These are phyloP conservation scores for Bombus confusus DNA, from an alignment of 1,140 invertebrate genomes.

Conservation along the genomic window DNA sequence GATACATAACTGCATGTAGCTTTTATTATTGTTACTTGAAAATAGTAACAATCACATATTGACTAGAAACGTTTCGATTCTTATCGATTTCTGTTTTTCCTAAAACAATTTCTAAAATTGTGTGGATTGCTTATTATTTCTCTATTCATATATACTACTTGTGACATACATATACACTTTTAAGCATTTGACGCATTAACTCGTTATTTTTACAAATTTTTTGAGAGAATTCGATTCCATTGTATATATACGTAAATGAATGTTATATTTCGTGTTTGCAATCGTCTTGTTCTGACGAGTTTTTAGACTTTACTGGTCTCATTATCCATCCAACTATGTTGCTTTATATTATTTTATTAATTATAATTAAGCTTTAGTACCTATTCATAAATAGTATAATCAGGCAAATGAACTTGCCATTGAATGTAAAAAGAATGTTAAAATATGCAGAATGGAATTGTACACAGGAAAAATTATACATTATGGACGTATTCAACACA, in stretches of 20 bases:
- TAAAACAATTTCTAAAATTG: conserved; percentile 1
- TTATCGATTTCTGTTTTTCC: conserved; percentile 7
- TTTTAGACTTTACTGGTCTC: conserved; percentile 51
- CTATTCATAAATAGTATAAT: conserved; percentile 26
- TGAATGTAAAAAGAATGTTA: conserved; percentile 18
- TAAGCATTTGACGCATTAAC: conserved; percentile 18
- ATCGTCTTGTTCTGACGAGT: conserved; percentile 25
- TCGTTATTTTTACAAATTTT: conserved; percentile 40
- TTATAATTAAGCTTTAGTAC: conserved; percentile 52
- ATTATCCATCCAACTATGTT: conserved; percentile 63
- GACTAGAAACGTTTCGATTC: conserved; percentile 11
- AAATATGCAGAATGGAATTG: conserved; percentile 24
- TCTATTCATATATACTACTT: conserved; percentile 16
- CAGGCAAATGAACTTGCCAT: conserved; percentile 21
- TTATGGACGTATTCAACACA: conserved; percentile 39
- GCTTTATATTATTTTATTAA: conserved; percentile 44
- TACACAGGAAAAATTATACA: conserved; percentile 9
- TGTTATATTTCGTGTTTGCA: conserved; percentile 26
- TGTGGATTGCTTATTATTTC: conserved; percentile 16
- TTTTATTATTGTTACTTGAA: conserved; percentile 36
- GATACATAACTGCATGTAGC: conserved; percentile 4
- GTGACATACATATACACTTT: conserved; percentile 9
- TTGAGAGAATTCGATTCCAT: background rate
- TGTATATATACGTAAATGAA: conserved; percentile 10
- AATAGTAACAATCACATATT: background rate